Evolutionary conservation across 2,888 invertebrate genomes (phyloP).

Genomic region (Hyposoter dolosus): DNA sequence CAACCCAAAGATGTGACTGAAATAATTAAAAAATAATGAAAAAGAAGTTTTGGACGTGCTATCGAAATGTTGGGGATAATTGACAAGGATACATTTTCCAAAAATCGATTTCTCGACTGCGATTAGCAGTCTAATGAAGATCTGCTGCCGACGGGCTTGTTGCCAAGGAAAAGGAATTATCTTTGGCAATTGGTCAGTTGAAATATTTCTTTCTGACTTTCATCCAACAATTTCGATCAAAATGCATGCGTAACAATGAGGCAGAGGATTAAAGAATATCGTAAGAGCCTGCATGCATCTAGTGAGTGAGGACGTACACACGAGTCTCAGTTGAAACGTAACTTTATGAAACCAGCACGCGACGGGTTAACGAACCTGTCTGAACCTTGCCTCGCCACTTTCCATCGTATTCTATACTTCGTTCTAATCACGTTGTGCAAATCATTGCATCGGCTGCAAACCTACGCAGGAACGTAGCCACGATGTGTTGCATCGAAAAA

Average conservation of each 20-base stretch:
- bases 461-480: neutral
- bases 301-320: conserved; percentile 11
- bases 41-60: neutral
- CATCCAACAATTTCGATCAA: neutral
- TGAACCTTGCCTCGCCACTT: conserved; percentile 66
- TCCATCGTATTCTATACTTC: conserved; percentile 25
- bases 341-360: conserved; percentile 59
- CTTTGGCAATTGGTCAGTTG: neutral
- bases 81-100: neutral
- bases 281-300: neutral
- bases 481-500: conserved; percentile 38
- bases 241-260: neutral
- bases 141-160: neutral
- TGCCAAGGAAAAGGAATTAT: neutral
- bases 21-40: too few relatives aligned
- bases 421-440: conserved; percentile 14
- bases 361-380: conserved; percentile 70
- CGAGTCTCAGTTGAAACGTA: conserved; percentile 44
- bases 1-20: too few relatives aligned
- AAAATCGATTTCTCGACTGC: neutral
- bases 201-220: neutral
- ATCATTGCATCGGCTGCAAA: conserved; percentile 10
- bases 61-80: neutral
- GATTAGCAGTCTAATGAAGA: neutral
- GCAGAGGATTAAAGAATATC: neutral